A percentile compares a stretch with the other conserved stretches of the same genome.
These are phyloP conservation scores for Tarsius wallacei DNA, from an alignment of 2,797 vertebrate genomes.

Conservation along the genomic window DNA sequence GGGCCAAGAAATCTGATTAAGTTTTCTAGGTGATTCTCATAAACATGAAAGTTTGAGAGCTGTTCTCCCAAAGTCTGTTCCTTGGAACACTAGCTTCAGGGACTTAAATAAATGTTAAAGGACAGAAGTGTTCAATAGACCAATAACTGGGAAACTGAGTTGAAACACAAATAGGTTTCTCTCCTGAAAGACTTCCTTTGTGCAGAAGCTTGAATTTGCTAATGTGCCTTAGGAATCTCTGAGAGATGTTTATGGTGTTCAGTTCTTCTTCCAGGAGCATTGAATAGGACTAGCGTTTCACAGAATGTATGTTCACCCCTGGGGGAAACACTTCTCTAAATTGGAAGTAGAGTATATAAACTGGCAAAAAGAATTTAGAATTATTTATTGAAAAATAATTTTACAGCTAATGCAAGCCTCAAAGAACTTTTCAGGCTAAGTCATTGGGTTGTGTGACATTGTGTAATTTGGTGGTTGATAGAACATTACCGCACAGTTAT, in stretches of 20 bases:
- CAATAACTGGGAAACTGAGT: neutral
- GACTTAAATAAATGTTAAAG: constrained; percentile 35
- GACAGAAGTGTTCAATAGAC: neutral
- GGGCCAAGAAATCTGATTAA: neutral
- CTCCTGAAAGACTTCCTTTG: neutral
- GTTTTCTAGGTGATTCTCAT: neutral
- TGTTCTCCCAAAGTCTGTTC: neutral
- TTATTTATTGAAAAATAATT: constrained; percentile 10
- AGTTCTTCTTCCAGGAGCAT: constrained; percentile 5
- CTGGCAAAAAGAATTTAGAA: neutral
- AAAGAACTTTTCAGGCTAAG: neutral
- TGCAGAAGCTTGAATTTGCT: constrained; percentile 31
- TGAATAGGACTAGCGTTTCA: constrained; percentile 17
- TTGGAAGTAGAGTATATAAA: neutral
- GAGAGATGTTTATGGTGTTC: neutral
- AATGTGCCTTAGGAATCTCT: neutral
- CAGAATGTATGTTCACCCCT: constrained; percentile 1
- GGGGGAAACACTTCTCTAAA: neutral
- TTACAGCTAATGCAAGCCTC: neutral
- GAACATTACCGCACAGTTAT: neutral
- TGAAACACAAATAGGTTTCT: neutral
- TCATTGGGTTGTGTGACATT: neutral
- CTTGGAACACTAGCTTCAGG: neutral
- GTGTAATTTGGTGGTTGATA: neutral
- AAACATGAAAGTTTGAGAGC: neutral